These are phyloP conservation scores for Lordiphosa fenestrarum DNA, from an alignment of 2,888 invertebrate genomes.

Conservation along the genomic window DNA sequence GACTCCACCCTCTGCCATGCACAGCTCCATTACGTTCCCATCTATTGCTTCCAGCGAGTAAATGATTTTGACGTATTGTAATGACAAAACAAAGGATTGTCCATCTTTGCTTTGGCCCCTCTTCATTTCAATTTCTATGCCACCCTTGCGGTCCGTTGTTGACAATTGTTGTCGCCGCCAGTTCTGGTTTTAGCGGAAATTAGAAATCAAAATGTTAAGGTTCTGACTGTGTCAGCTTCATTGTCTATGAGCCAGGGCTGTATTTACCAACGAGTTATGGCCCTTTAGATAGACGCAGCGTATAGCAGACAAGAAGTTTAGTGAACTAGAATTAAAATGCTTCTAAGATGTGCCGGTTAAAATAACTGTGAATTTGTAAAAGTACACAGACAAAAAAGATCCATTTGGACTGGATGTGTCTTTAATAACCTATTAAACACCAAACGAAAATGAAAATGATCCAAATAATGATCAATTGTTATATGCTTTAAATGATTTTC, in stretches of 20 bases:
- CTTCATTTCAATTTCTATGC: not conserved
- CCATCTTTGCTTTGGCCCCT: not conserved
- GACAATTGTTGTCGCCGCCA: conserved; percentile 43
- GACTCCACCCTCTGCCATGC: not conserved
- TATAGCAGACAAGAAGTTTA: conserved; percentile 26
- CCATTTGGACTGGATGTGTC: too few relatives aligned
- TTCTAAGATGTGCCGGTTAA: too few relatives aligned
- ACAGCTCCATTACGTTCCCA: not conserved
- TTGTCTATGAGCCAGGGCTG: not conserved
- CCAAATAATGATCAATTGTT: too few relatives aligned
- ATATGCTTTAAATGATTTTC: too few relatives aligned
- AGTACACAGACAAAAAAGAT: too few relatives aligned
- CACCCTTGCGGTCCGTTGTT: conserved; percentile 1
- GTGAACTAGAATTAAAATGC: conserved; percentile 1
- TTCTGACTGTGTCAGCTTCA: conserved; percentile 19
- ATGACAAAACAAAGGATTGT: conserved; percentile 52
- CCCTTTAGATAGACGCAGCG: too few relatives aligned
- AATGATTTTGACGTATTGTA: conserved; percentile 64
- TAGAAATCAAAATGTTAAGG: conserved; percentile 51
- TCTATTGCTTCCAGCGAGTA: conserved; percentile 22
- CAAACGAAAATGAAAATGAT: too few relatives aligned
- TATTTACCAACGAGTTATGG: too few relatives aligned
- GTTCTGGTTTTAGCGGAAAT: conserved; percentile 41
- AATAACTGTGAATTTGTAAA: too few relatives aligned
- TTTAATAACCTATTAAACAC: too few relatives aligned